Base-by-base conservation (phyloP, 2,797 vertebrate species). In the Enteromius paludinosus region DNA sequence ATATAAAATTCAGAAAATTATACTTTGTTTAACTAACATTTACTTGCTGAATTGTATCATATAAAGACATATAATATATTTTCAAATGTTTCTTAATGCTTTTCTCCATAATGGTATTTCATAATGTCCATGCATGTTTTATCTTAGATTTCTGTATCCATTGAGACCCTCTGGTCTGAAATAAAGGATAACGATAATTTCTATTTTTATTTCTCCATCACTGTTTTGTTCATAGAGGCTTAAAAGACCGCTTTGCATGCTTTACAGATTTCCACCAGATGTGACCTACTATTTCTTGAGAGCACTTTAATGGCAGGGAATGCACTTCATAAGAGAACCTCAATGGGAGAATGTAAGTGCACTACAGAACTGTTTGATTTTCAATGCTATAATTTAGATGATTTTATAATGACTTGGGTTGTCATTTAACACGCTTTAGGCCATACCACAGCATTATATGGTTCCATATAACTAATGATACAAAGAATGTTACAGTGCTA, bases 261-360 rank as follows among this genome's bases (percentile, higher is more conserved):
- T 56, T 68, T 79, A 66, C 49, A 68, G 30, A 25, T 68, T 79
- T 68, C 49, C 35, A 17, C 47, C 64, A 79, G 64, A 69, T 79
- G 20, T 79, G 77, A 56, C 64, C 77, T 79, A 56, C 62, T 69
- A 56, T 79, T 79, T 79, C 77, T 79, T 79, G 33, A 79, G 77
- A 41, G 52, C 73, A 47, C 81, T 83, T 77, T 77, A 83, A 77
- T 69, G 73, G 73, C 73, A 77, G 73, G n/a, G 81, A 83, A 70
- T 43, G 14, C 62, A 76, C 65, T 77, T 83, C 49, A 25, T 83
- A 52, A 35, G 20, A 70, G 65, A 77, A 77, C 14, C 52, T 83
- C 65, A 62, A 70, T 77, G 73, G 81, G 41, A 70, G 30, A 30
- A 69, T 77, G 73, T 45, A 77, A 77, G 64, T 70, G 52, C 54